Evolutionary conservation across 23 tunicate genomes (phyloP).

Genomic region (Styela clava): DNA sequence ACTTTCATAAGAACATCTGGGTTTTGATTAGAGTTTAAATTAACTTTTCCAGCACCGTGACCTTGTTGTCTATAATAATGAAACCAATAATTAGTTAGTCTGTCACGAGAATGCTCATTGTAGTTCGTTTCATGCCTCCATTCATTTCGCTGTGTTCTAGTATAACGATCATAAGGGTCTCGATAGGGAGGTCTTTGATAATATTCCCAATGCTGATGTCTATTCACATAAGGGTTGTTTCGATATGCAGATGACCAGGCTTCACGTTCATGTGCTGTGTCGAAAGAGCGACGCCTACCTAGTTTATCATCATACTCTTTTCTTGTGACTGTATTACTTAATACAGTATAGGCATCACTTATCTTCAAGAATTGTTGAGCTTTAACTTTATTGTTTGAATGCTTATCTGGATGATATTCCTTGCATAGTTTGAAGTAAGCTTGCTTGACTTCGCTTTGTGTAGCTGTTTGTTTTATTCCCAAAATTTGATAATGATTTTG

Average conservation of each 20-base stretch:
- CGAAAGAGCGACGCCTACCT: not conserved
- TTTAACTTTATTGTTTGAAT: constrained; percentile 8
- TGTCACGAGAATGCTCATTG: not conserved
- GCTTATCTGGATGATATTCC: constrained; percentile 34
- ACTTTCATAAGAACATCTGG: not conserved
- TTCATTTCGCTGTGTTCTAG: not conserved
- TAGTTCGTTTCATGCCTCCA: not conserved
- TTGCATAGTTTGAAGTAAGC: constrained; percentile 32
- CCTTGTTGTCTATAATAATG: not conserved
- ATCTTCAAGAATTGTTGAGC: constrained; percentile 26
- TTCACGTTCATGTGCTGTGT: not conserved
- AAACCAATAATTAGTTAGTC: constrained; percentile 10
- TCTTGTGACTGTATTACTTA: constrained; percentile 14
- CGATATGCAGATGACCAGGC: constrained; percentile 26
- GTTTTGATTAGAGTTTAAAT: not conserved
- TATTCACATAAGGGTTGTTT: constrained; percentile 9
- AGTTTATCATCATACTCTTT: constrained; percentile 25
- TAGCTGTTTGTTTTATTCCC: constrained; percentile 26
- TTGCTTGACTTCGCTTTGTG: constrained; percentile 32
- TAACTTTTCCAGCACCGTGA: not conserved
- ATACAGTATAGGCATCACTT: constrained; percentile 23
- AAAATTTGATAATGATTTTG: constrained; percentile 18
- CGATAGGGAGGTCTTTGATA: not conserved
- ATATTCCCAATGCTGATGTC: not conserved
- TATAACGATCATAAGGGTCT: not conserved